phyloP scores from a whole-genome alignment of 1,140 invertebrate species.

The Euwallacea similis region DNA sequence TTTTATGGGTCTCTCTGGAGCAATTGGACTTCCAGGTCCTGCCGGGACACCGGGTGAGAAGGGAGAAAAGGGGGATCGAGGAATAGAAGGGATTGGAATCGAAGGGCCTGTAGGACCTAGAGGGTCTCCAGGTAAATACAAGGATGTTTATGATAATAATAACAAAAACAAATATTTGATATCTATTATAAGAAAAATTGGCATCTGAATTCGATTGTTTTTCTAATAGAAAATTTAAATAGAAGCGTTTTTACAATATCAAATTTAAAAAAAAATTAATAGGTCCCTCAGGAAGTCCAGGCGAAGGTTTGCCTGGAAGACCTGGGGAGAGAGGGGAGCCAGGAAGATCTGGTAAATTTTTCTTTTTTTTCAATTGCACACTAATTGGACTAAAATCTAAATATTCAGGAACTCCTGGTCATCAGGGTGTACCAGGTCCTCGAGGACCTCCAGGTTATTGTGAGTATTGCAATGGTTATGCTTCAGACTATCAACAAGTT shows the following conservation, averaged over 20 bases:
- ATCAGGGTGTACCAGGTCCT: slow-evolving; percentile 57
- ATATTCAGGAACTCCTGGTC: slow-evolving; percentile 55
- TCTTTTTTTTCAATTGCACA: neutral
- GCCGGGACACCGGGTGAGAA: slow-evolving; percentile 63
- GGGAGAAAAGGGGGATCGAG: slow-evolving; percentile 74
- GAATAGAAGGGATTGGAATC: slow-evolving; percentile 66
- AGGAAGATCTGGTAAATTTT: slow-evolving; percentile 62
- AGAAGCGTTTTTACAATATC: no score
- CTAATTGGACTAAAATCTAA: slow-evolving; percentile 6
- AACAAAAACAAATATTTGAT: no score
- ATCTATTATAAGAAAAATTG: neutral
- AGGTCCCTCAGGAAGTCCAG: slow-evolving; percentile 39
- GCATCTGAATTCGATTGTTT: no score
- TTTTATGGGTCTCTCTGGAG: slow-evolving; percentile 66
- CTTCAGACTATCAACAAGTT: slow-evolving; percentile 49
- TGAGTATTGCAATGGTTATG: slow-evolving; percentile 61
- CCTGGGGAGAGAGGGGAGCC: slow-evolving; percentile 66
- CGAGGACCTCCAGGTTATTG: slow-evolving; percentile 65
- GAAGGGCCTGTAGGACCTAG: slow-evolving; percentile 69
- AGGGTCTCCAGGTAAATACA: slow-evolving; percentile 62
- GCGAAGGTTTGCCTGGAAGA: slow-evolving; percentile 63
- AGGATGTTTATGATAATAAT: no score
- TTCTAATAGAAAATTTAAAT: no score
- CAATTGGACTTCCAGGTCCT: slow-evolving; percentile 61
- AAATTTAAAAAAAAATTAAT: neutral